Percentiles rank a stretch among this genome's conserved stretches.
phyloP scores from a whole-genome alignment of 2,113 vertebrate genomes.

The Dendropsophus ebraccatus region DNA sequence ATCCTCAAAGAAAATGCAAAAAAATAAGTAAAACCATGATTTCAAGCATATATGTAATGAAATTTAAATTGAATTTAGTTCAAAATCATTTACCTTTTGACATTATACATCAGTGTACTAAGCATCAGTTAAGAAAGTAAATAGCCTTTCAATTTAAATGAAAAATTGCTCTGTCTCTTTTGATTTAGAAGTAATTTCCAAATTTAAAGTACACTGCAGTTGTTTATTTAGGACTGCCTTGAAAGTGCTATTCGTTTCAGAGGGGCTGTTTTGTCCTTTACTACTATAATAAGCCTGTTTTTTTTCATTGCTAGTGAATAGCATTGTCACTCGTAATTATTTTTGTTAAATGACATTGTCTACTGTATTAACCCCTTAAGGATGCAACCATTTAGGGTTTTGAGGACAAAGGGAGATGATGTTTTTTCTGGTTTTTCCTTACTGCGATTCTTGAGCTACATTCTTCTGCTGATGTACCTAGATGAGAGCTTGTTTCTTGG shows the following conservation, averaged over 20 bases:
- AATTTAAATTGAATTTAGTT: slow-evolving; percentile 85
- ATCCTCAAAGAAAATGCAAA: slow-evolving; percentile 63
- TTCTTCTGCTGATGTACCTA: too few relatives aligned
- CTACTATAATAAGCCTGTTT: background rate
- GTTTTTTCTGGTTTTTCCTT: too few relatives aligned
- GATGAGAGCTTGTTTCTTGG: too few relatives aligned
- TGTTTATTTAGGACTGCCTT: slow-evolving; percentile 69
- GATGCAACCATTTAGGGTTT: too few relatives aligned
- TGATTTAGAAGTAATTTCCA: slow-evolving; percentile 83
- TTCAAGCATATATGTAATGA: slow-evolving; percentile 73
- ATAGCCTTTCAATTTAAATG: slow-evolving; percentile 77
- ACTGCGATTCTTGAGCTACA: too few relatives aligned
- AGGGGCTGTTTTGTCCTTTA: slow-evolving; percentile 45
- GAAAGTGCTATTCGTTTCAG: slow-evolving; percentile 65
- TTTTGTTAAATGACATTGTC: slow-evolving; percentile 19
- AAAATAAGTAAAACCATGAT: slow-evolving; percentile 61
- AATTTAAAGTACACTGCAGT: slow-evolving; percentile 74
- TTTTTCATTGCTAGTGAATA: background rate
- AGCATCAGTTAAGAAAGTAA: slow-evolving; percentile 74
- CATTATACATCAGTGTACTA: slow-evolving; percentile 71
- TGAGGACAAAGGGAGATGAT: too few relatives aligned
- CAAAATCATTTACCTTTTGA: slow-evolving; percentile 81
- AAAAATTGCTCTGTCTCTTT: slow-evolving; percentile 87
- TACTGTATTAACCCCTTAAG: background rate
- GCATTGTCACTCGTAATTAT: slow-evolving; percentile 34